A percentile compares a stretch with the other conserved stretches of the same genome.
Conservation (phyloP, 1,140 invertebrate genomes). For the Leptinotarsa texana region DNA sequence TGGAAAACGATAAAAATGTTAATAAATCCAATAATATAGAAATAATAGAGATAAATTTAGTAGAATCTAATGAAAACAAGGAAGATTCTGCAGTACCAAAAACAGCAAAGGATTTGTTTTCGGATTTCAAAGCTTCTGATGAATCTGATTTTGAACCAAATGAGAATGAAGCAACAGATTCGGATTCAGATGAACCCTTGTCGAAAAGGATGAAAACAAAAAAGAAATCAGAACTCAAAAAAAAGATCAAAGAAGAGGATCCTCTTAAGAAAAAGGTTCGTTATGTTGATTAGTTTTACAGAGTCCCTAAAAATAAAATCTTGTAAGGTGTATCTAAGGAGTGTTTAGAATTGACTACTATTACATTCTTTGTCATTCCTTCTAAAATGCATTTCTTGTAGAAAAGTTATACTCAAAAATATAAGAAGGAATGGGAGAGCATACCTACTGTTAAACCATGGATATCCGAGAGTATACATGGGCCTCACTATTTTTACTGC, state of each 20-base stretch:
- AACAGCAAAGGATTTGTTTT: conserved; percentile 43
- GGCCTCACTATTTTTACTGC: conserved; percentile 49
- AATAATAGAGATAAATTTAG: conserved; percentile 23
- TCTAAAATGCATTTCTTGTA: conserved; percentile 10
- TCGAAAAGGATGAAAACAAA: conserved; percentile 38
- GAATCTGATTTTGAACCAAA: conserved; percentile 37
- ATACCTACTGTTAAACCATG: conserved; percentile 48
- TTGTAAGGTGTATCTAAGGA: too few relatives aligned
- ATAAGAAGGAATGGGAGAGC: conserved; percentile 50
- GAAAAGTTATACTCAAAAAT: conserved; percentile 48
- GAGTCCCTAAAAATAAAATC: too few relatives aligned
- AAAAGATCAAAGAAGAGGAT: conserved; percentile 3
- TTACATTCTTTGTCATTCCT: too few relatives aligned
- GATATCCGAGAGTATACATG: conserved; percentile 47
- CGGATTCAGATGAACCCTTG: conserved; percentile 37
- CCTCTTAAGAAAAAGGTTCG: neutral
- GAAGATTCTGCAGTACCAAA: conserved; percentile 33
- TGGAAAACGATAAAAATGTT: conserved; percentile 16
- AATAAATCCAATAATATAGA: conserved; percentile 11
- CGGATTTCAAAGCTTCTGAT: conserved; percentile 39
- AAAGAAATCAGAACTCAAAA: conserved; percentile 27
- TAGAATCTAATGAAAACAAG: conserved; percentile 18
- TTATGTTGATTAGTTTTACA: neutral
- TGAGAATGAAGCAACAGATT: conserved; percentile 24
- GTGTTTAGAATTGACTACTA: too few relatives aligned